Conservation (phyloP, 2,113 vertebrate genomes). For the Ameiurus melas region DNA sequence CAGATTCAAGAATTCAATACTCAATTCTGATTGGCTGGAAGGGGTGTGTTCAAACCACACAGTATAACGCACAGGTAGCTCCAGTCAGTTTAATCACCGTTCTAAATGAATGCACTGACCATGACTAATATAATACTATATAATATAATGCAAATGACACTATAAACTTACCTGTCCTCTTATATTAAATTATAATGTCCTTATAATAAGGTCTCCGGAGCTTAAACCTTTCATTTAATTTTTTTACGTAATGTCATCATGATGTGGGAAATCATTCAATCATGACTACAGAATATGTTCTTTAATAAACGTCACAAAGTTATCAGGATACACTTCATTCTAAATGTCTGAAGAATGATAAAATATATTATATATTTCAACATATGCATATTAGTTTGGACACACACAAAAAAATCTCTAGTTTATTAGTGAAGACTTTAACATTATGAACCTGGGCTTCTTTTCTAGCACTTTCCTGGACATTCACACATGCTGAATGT, state of each 20-base stretch:
- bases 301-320: not conserved
- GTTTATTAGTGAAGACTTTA: not conserved
- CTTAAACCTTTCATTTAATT: not conserved
- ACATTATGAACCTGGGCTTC: not conserved
- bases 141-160: not conserved
- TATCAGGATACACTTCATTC: not conserved
- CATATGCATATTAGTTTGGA: not conserved
- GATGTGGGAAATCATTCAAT: not conserved
- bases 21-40: too few relatives aligned
- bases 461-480: too few relatives aligned
- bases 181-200: not conserved
- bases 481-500: too few relatives aligned
- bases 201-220: not conserved
- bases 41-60: too few relatives aligned
- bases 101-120: too few relatives aligned
- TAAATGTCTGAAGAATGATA: not conserved
- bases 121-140: not conserved
- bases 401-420: not conserved
- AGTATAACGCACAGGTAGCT: too few relatives aligned
- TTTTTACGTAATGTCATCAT: not conserved
- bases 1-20: not conserved
- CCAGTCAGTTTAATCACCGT: too few relatives aligned
- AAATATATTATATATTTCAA: not conserved
- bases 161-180: not conserved
- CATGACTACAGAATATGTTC: not conserved